phyloP scores from a whole-genome alignment of 2,797 vertebrate genomes.

The Coendou prehensilis region DNA sequence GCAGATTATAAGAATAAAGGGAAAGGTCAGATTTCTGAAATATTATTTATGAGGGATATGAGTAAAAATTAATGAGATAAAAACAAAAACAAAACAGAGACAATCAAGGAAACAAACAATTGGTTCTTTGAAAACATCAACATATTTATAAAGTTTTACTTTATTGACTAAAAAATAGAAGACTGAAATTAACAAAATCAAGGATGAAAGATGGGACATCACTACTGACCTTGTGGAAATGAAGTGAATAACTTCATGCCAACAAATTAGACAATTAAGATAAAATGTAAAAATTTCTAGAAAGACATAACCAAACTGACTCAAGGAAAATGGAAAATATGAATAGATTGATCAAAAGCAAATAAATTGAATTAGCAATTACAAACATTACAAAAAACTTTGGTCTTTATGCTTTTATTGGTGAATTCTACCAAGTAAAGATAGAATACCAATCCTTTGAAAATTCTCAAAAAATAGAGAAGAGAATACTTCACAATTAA shows the following conservation, averaged over 20 bases:
- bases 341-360: not conserved
- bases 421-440: constrained; percentile 43
- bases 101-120: constrained; percentile 37
- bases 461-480: constrained; percentile 48
- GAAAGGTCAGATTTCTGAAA: not conserved
- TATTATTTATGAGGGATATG: constrained; percentile 9
- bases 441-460: not conserved
- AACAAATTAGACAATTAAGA: constrained; percentile 28
- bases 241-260: constrained; percentile 1
- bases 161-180: constrained; percentile 33
- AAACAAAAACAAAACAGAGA: constrained; percentile 52
- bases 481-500: constrained; percentile 3
- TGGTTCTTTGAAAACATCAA: not conserved
- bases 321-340: constrained; percentile 32
- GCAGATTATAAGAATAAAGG: not conserved
- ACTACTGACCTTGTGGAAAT: constrained; percentile 7
- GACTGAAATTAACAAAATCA: constrained; percentile 27
- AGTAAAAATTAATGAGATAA: constrained; percentile 36
- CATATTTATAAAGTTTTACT: not conserved
- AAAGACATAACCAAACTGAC: constrained; percentile 18
- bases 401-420: not conserved
- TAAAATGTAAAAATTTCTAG: not conserved
- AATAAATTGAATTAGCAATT: constrained; percentile 48
- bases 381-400: not conserved
- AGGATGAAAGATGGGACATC: not conserved